phyloP scores from a whole-genome alignment of 2,113 vertebrate species.

The Archocentrus centrarchus region DNA sequence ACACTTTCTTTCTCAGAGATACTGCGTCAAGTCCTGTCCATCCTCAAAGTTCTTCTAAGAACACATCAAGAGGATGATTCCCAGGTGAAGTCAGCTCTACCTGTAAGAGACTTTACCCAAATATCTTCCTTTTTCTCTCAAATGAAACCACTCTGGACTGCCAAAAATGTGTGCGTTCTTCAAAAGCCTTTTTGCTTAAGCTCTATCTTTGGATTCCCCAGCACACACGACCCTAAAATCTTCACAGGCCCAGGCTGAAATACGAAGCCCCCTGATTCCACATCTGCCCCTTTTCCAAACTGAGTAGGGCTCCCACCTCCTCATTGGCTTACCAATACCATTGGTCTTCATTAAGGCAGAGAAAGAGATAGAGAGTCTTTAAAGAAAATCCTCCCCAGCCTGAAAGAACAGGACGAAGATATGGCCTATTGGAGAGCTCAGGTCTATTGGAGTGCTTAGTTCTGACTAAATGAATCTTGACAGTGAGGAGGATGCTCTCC shows the following conservation, averaged over 20 bases:
- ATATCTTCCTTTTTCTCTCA: constrained; percentile 55
- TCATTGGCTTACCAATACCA: constrained; percentile 58
- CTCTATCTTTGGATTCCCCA: constrained; percentile 59
- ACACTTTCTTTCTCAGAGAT: constrained; percentile 12
- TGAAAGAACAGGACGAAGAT: constrained; percentile 71
- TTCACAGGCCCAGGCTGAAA: constrained; percentile 53
- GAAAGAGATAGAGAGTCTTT: constrained; percentile 63
- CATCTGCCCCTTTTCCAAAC: constrained; percentile 27
- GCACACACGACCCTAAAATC: constrained; percentile 63
- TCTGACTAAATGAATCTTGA: constrained; percentile 84
- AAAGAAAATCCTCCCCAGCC: constrained; percentile 68
- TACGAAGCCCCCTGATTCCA: constrained; percentile 48
- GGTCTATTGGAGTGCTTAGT: constrained; percentile 77
- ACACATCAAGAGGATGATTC: constrained; percentile 64
- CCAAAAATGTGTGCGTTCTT: constrained; percentile 41
- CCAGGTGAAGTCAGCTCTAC: constrained; percentile 56
- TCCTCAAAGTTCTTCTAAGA: constrained; percentile 58
- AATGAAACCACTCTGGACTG: constrained; percentile 25
- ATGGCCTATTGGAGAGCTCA: constrained; percentile 76
- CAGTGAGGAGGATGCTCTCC: constrained; percentile 80
- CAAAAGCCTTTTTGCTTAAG: constrained; percentile 46
- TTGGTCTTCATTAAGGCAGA: constrained; percentile 76
- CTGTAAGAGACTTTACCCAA: constrained; percentile 63
- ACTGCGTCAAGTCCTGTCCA: constrained; percentile 30
- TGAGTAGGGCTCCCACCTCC: constrained; percentile 38